A percentile compares a stretch with the other conserved stretches of the same genome.
These are phyloP conservation scores for Hemibagrus guttatus DNA, from an alignment of 2,797 vertebrate genomes.

Conservation along the genomic window DNA sequence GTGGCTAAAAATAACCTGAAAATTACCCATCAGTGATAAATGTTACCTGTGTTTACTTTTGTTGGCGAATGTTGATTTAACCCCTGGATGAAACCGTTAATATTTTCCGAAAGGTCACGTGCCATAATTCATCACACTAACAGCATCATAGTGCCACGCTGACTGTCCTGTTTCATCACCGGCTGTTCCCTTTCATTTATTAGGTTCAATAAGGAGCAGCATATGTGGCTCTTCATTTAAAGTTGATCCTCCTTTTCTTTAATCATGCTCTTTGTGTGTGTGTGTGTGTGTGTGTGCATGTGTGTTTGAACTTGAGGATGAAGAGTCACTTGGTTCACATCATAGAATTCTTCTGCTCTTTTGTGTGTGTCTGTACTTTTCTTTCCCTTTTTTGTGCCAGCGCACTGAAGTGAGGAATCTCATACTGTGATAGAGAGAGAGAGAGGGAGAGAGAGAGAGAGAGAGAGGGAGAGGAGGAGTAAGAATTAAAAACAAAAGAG, in stretches of 20 bases:
- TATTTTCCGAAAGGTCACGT: constrained; percentile 1
- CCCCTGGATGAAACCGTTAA: not conserved
- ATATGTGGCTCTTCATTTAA: not conserved
- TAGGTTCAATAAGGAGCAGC: not conserved
- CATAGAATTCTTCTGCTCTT: constrained; percentile 23
- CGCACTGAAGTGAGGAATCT: constrained; percentile 28
- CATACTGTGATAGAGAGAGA: constrained; percentile 24
- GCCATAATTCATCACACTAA: not conserved
- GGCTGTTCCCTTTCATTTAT: not conserved
- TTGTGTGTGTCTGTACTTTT: constrained; percentile 32
- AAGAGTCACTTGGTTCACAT: constrained; percentile 33
- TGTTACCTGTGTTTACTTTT: not conserved
- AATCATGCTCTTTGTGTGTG: constrained; percentile 8
- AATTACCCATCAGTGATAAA: not conserved
- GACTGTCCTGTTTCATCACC: not conserved
- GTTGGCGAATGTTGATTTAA: not conserved
- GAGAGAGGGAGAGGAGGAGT: not conserved
- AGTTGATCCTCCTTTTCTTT: not conserved
- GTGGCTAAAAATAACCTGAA: not conserved
- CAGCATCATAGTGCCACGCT: not conserved
- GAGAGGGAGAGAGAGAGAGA: constrained; percentile 13
- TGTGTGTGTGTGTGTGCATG: constrained; percentile 20
- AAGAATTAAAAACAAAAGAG: too few species aligned
- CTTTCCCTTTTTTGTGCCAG: constrained; percentile 17
- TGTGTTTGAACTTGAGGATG: constrained; percentile 19